Evolutionary conservation across 2,113 vertebrate genomes (phyloP).

Genomic region (Myiagra hebetior): DNA sequence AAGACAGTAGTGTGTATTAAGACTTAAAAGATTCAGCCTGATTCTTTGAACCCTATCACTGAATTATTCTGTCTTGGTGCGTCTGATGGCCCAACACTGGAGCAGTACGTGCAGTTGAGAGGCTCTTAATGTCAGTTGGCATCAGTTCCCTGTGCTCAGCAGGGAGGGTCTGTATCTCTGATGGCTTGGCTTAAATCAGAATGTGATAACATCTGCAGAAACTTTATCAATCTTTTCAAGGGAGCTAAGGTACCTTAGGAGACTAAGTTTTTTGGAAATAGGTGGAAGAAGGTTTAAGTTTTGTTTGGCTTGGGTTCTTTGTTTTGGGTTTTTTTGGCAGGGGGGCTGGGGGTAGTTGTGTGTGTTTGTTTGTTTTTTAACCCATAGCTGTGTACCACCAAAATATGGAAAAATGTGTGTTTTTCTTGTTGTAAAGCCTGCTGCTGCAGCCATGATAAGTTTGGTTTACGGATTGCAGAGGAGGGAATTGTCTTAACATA

Average conservation of each 20-base stretch:
- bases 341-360: background rate
- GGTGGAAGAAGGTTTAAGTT: background rate
- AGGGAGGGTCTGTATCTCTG: background rate
- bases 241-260: background rate
- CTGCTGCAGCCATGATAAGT: background rate
- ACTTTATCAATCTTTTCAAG: background rate
- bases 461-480: background rate
- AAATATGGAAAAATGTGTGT: background rate
- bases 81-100: rapidly evolving
- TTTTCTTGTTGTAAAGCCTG: background rate
- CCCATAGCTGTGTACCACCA: background rate
- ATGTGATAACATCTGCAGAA: background rate
- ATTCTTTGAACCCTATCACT: background rate
- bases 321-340: too few relatives aligned
- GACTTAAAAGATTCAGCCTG: background rate
- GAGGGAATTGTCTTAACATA: background rate
- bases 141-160: rapidly evolving
- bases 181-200: background rate
- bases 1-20: background rate
- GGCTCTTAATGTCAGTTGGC: background rate
- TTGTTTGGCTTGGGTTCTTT: background rate
- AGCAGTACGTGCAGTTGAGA: background rate
- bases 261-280: background rate
- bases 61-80: background rate
- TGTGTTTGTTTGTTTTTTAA: background rate